phyloP scores from a whole-genome alignment of 1,140 invertebrate genomes.

The Gonioctena quinquepunctata region DNA sequence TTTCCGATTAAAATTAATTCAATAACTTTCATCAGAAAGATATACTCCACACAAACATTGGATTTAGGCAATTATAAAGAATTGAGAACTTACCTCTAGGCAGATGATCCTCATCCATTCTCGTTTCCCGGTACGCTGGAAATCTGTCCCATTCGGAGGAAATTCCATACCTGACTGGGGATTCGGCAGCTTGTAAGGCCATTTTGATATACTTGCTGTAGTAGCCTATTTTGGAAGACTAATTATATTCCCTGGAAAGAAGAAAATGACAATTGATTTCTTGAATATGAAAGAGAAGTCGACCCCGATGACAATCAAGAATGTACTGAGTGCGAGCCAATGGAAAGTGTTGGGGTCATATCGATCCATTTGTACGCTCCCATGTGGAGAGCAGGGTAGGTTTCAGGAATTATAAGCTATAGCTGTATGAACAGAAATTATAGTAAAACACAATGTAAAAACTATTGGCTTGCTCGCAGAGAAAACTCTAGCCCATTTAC shows the following conservation, averaged over 20 bases:
- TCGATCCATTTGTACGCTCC: not conserved
- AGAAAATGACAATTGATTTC: not conserved
- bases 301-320: not conserved
- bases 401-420: too few species aligned
- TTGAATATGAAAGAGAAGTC: not conserved
- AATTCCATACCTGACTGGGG: slow-evolving; percentile 39
- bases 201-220: slow-evolving; percentile 32
- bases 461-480: too few species aligned
- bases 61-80: too few species aligned
- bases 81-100: slow-evolving; percentile 46
- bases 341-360: not conserved
- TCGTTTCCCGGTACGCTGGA: slow-evolving; percentile 4
- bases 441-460: too few species aligned
- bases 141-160: slow-evolving; percentile 35
- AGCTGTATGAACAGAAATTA: too few species aligned
- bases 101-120: slow-evolving; percentile 32
- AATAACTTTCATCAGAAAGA: too few species aligned
- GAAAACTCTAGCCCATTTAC: too few species aligned
- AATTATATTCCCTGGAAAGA: slow-evolving; percentile 17
- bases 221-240: slow-evolving; percentile 45
- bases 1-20: too few species aligned
- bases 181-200: slow-evolving; percentile 41
- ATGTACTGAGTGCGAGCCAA: not conserved
- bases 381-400: not conserved
- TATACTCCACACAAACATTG: too few species aligned